Conservation (phyloP, 2,797 vertebrate species). For the Pseudochromis fuscus region DNA sequence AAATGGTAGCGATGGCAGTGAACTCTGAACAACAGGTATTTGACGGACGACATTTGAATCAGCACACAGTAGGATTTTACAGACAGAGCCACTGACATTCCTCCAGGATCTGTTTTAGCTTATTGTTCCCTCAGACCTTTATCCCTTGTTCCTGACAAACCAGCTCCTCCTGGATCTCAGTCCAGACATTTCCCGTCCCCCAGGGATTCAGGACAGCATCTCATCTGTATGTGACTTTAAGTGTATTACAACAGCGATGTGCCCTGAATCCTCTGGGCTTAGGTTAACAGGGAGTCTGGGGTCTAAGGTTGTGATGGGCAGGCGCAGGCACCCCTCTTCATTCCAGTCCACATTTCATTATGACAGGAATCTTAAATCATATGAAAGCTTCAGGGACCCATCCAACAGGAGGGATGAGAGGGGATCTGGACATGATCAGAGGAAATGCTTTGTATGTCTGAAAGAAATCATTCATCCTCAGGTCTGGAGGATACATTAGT, state of each 20-base stretch:
- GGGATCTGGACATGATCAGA: constrained; percentile 70
- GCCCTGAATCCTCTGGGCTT: constrained; percentile 41
- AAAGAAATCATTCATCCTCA: constrained; percentile 46
- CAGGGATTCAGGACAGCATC: constrained; percentile 44
- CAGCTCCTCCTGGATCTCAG: constrained; percentile 62
- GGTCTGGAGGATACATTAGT: constrained; percentile 59
- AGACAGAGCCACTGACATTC: constrained; percentile 44
- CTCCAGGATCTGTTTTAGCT: constrained; percentile 46
- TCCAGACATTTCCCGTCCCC: constrained; percentile 72
- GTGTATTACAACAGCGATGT: constrained; percentile 43
- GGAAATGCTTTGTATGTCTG: constrained; percentile 68
- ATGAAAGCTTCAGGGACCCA: constrained; percentile 45
- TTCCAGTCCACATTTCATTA: constrained; percentile 69
- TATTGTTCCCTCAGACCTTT: constrained; percentile 49
- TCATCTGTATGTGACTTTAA: constrained; percentile 53
- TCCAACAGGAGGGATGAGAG: constrained; percentile 44
- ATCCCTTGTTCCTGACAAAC: constrained; percentile 49
- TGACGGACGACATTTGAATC: neutral
- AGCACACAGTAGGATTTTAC: constrained; percentile 12
- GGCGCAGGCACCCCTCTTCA: constrained; percentile 15
- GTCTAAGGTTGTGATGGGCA: constrained; percentile 34
- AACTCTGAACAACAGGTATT: neutral
- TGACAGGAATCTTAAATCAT: constrained; percentile 72
- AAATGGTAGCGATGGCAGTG: too few relatives aligned
- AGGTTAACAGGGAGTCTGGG: constrained; percentile 32